Conservation (phyloP, 2,888 invertebrate genomes). For the Melinopterus prodromus region DNA sequence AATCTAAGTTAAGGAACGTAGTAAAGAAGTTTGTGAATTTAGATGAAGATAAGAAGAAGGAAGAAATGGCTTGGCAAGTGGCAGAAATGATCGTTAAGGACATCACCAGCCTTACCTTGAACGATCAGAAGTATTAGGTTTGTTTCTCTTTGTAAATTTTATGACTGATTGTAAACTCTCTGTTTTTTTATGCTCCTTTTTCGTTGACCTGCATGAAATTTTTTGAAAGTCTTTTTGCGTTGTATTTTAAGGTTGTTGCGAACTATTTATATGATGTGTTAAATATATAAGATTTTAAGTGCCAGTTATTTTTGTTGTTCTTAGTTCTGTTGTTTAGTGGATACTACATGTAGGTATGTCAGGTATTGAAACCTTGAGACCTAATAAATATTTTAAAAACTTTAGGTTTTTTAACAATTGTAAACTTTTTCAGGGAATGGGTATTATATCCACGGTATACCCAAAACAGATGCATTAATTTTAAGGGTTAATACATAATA, state of each 20-base stretch:
- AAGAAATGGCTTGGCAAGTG: slow-evolving; percentile 97
- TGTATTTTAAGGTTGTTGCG: not conserved
- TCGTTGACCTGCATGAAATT: not conserved
- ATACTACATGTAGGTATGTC: not conserved
- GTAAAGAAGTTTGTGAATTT: slow-evolving; percentile 83
- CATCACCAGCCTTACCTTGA: slow-evolving; percentile 87
- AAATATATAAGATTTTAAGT: not conserved
- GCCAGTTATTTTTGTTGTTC: not conserved
- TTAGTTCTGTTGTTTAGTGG: not conserved
- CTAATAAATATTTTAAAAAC: no score
- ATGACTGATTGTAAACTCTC: not conserved
- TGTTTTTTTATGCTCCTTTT: not conserved
- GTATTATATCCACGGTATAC: no score
- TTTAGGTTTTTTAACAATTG: not conserved
- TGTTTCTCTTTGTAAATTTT: not conserved
- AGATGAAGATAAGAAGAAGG: slow-evolving; percentile 88
- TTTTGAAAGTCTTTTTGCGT: not conserved
- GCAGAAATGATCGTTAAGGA: slow-evolving; percentile 97
- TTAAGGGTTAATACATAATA: no score
- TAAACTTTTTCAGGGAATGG: no score
- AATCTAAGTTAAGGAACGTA: slow-evolving; percentile 63
- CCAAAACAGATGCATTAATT: no score
- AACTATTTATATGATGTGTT: not conserved
- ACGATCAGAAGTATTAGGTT: slow-evolving; percentile 53
- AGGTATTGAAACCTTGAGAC: no score